Base-by-base conservation (phyloP, 1,140 invertebrate species). In the Thaumetopoea pityocampa region DNA sequence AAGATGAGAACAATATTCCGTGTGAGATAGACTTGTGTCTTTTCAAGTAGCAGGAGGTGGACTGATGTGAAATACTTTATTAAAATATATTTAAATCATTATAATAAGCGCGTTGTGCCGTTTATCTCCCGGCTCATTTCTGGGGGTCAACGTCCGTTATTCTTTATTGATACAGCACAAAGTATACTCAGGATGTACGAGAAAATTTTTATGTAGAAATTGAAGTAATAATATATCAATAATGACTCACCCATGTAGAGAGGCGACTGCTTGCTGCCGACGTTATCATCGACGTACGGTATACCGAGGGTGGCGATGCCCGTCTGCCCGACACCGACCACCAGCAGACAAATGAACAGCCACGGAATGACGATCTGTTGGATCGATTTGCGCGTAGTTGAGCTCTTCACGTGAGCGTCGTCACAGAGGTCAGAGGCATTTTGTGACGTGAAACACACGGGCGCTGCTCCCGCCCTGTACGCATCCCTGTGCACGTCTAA, bases 221-320 rank as follows among this genome's bases (percentile, higher is more conserved):
- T n/a, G 16, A 32, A n/a, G n/a, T 40, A 34, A 23, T 22, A 26
- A 26, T 26, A 36, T n/a, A n/a, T n/a, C n/a, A 35, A 27, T 6
- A 32, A 34, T 32, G 15, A 87, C 87, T 91, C 81, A 94, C 93
- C 93, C 83, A 97, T 96, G 85, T 97, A 97, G 44, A 97, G 88
- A n/a, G 96, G 95, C 27, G 94, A 96, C 72, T 97, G 94, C 67
- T 93, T 90, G 77, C 92, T 95, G 46, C 94, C 93, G 14, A 97
- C 95, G 82, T 97, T 97, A 80, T 97, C 96, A 59, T 97, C 96
- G 27, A 97, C 95, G 66, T 96, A 97, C 0, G 96, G 95, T 63
- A 97, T 97, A 2, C 95, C 95, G n/a, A 97, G 85, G 2, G 94
- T 96, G 47, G 94, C 93, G n/a, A 96, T 94, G 1, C 95, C 93